phyloP scores from a whole-genome alignment of 2,113 vertebrate species.

The Daphoenositta chrysoptera region DNA sequence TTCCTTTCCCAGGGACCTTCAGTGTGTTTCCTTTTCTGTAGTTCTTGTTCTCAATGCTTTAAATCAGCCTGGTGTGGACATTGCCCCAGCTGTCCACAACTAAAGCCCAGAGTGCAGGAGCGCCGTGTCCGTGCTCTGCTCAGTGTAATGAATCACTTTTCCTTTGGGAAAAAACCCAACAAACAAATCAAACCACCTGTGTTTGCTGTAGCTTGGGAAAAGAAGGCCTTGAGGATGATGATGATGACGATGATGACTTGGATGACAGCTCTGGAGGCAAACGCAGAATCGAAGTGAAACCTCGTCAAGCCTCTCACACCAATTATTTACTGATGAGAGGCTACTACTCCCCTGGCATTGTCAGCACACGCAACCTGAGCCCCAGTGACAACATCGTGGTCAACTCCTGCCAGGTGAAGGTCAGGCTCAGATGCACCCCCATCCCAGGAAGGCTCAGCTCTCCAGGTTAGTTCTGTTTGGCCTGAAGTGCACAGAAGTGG shows the following conservation, averaged over 20 bases:
- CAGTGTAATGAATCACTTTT: background rate
- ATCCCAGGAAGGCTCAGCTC: slow-evolving; percentile 60
- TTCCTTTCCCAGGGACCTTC: background rate
- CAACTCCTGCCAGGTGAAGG: slow-evolving; percentile 85
- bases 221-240: slow-evolving; percentile 78
- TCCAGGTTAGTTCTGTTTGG: slow-evolving; percentile 65
- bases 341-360: slow-evolving; percentile 83
- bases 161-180: background rate
- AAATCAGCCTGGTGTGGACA: background rate
- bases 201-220: slow-evolving; percentile 77
- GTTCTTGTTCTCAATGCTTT: background rate
- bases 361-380: slow-evolving; percentile 84
- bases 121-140: background rate
- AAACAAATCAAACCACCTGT: background rate
- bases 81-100: background rate
- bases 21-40: background rate
- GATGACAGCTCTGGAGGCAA: slow-evolving; percentile 72
- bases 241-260: slow-evolving; percentile 83
- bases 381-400: slow-evolving; percentile 90
- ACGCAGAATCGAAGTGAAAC: slow-evolving; percentile 81
- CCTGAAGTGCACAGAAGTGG: background rate
- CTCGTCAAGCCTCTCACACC: slow-evolving; percentile 91
- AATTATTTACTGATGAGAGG: slow-evolving; percentile 95
- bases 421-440: slow-evolving; percentile 77
- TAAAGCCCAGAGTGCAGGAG: background rate